phyloP scores from a whole-genome alignment of 1,140 invertebrate genomes.

The Chironomus tepperi region DNA sequence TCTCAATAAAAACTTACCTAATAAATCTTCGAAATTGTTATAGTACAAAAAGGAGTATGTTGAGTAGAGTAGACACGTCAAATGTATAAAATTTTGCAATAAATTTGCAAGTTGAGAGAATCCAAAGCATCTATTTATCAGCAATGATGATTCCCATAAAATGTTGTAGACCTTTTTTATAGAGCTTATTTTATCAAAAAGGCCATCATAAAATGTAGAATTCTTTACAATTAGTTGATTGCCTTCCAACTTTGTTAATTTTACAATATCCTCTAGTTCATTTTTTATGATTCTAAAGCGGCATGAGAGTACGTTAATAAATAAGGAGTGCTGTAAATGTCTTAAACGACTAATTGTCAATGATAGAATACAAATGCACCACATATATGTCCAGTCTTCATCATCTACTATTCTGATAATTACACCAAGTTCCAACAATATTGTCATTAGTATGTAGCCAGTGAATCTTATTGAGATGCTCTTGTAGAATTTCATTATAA shows the following conservation, averaged over 20 bases:
- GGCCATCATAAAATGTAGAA: not conserved
- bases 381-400: not conserved
- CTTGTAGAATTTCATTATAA: not conserved
- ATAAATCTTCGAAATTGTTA: not conserved
- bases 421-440: not conserved
- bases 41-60: not conserved
- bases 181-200: not conserved
- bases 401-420: not conserved
- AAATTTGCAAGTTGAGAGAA: constrained; percentile 3
- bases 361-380: not conserved
- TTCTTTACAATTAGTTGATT: not conserved
- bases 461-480: not conserved
- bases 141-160: constrained; percentile 9
- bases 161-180: not conserved
- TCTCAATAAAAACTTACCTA: not conserved
- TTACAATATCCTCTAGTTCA: not conserved
- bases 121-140: not conserved
- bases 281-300: not conserved
- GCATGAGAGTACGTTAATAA: not conserved
- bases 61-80: not conserved
- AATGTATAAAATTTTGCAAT: constrained; percentile 6
- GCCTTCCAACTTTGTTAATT: not conserved
- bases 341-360: not conserved
- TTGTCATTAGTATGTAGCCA: not conserved
- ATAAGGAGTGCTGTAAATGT: not conserved